These are phyloP conservation scores for Callocephalon fimbriatum DNA, from an alignment of 2,113 vertebrate genomes.

Conservation along the genomic window DNA sequence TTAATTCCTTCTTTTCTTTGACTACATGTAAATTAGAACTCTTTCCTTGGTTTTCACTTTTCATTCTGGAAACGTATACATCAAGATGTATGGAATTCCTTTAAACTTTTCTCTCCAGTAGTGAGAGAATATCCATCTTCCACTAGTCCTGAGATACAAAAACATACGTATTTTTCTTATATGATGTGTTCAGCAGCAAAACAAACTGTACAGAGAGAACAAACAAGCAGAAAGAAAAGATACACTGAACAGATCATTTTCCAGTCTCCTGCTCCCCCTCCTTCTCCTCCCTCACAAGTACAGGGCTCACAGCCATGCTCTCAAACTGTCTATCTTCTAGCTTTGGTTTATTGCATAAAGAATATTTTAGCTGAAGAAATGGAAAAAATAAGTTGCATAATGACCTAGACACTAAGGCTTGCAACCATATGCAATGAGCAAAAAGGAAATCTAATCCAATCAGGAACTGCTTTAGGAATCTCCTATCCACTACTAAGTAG, in stretches of 20 bases:
- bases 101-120: background rate
- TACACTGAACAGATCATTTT: background rate
- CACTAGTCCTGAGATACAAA: background rate
- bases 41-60: background rate
- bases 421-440: background rate
- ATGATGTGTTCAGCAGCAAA: background rate
- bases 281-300: background rate
- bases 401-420: background rate
- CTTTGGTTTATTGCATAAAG: background rate
- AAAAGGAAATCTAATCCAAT: background rate
- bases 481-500: background rate
- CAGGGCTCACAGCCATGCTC: background rate
- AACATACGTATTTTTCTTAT: background rate
- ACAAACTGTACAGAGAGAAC: background rate
- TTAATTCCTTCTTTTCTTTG: background rate
- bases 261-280: background rate
- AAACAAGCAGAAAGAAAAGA: background rate
- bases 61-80: background rate
- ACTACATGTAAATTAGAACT: background rate
- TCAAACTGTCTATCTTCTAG: background rate
- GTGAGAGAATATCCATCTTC: background rate
- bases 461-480: background rate
- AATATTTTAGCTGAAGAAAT: background rate
- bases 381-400: background rate
- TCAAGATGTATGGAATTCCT: background rate